Conservation (phyloP, 2,797 vertebrate species). For the Hoplostethus atlanticus region DNA sequence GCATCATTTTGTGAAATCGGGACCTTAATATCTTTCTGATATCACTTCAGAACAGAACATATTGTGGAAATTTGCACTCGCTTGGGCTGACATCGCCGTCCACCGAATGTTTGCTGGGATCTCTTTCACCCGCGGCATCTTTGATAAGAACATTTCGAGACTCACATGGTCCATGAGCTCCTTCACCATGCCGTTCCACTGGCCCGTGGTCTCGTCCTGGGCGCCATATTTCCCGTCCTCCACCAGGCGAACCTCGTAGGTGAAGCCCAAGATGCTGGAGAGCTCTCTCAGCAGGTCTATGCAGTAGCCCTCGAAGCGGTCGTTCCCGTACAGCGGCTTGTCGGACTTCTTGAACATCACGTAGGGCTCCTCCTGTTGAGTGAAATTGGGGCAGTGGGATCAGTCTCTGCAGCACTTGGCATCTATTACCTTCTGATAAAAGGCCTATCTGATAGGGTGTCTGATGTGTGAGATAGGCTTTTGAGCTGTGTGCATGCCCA, state of each 20-base stretch:
- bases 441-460: slow-evolving; percentile 44
- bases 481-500: slow-evolving; percentile 20
- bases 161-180: slow-evolving; percentile 98
- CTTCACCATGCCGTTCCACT: slow-evolving; percentile 98
- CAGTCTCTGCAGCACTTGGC: slow-evolving; percentile 42
- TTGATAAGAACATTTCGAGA: slow-evolving; percentile 30
- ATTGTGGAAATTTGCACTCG: neutral
- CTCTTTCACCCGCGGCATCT: too few species aligned
- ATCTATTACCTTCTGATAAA: slow-evolving; percentile 48
- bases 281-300: slow-evolving; percentile 96
- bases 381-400: slow-evolving; percentile 38
- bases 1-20: too few species aligned
- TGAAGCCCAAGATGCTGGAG: slow-evolving; percentile 95
- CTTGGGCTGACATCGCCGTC: neutral
- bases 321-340: slow-evolving; percentile 96
- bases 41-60: too few species aligned
- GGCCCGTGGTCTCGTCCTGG: slow-evolving; percentile 94
- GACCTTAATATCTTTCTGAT: too few species aligned
- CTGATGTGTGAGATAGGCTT: slow-evolving; percentile 57
- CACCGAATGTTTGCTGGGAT: too few species aligned
- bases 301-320: slow-evolving; percentile 97
- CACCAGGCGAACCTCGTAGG: slow-evolving; percentile 94
- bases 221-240: slow-evolving; percentile 96
- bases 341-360: slow-evolving; percentile 99
- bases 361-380: slow-evolving; percentile 94